Conservation (phyloP, 2,113 vertebrate species). For the Amazona vittata region DNA sequence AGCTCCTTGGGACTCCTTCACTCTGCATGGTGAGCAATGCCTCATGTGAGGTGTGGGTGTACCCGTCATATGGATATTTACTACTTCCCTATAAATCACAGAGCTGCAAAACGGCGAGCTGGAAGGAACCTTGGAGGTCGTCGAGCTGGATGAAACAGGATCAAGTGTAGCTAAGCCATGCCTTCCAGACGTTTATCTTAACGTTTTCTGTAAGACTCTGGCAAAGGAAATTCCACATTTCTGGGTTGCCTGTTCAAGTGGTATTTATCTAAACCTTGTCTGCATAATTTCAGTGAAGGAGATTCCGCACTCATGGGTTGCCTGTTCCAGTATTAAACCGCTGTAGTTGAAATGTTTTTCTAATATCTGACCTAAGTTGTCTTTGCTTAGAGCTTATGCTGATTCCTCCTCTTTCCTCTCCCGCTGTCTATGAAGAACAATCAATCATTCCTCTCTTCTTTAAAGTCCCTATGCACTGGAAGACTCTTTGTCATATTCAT, state of each 20-base stretch:
- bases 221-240: constrained; percentile 55
- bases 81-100: not conserved
- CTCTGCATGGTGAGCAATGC: not conserved
- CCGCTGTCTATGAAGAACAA: not conserved
- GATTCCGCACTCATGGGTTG: not conserved
- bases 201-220: not conserved
- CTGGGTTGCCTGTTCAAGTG: constrained; percentile 18
- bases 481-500: constrained; percentile 28
- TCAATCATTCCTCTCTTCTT: constrained; percentile 20
- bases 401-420: constrained; percentile 4
- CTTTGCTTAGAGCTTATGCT: constrained; percentile 40
- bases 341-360: constrained; percentile 42
- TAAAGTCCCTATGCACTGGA: not conserved
- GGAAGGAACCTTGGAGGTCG: not conserved
- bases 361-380: constrained; percentile 17
- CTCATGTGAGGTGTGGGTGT: not conserved
- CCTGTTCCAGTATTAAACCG: not conserved
- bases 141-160: not conserved
- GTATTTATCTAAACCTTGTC: constrained; percentile 51
- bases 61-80: not conserved
- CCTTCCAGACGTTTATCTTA: constrained; percentile 21
- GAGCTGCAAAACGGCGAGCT: not conserved
- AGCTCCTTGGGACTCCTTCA: not conserved
- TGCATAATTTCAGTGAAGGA: constrained; percentile 31
- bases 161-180: constrained; percentile 10